Percentiles rank a stretch among this genome's conserved stretches.
These are phyloP conservation scores for Phaenicophaeus curvirostris DNA, from an alignment of 2,797 vertebrate genomes.

Conservation along the genomic window DNA sequence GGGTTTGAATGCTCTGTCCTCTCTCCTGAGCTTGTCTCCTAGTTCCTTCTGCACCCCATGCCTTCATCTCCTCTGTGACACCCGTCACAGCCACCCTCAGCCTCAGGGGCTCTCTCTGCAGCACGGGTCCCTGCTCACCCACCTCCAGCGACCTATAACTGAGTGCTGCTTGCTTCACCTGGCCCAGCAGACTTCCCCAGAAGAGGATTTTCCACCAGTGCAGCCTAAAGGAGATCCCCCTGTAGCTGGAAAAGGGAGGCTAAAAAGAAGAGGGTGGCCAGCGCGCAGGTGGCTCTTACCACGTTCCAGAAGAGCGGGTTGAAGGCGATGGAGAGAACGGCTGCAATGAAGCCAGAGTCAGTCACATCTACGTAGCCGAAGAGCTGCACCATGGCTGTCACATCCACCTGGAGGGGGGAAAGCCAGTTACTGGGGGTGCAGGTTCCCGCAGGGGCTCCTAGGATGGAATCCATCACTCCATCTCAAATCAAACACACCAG, in stretches of 20 bases:
- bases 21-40: not conserved
- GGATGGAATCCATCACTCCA: rapidly evolving
- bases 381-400: constrained; percentile 72
- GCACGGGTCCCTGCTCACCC: not conserved
- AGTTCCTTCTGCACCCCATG: not conserved
- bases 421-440: not conserved
- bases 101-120: not conserved
- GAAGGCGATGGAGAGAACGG: constrained; percentile 79
- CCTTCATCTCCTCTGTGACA: not conserved
- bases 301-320: constrained; percentile 88
- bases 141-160: not conserved
- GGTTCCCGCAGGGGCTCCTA: rapidly evolving
- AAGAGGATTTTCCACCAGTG: not conserved
- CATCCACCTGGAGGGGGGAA: constrained; percentile 40
- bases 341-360: constrained; percentile 74
- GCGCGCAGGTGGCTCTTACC: constrained; percentile 68
- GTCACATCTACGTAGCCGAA: constrained; percentile 74
- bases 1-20: not conserved
- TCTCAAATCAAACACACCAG: not conserved
- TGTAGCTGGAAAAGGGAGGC: not conserved
- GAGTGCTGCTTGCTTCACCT: rapidly evolving
- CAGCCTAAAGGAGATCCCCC: not conserved
- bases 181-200: not conserved
- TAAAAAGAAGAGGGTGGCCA: not conserved
- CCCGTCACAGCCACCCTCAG: not conserved